These are phyloP conservation scores for Trogon melanurus DNA, from an alignment of 2,113 vertebrate genomes.

Conservation along the genomic window DNA sequence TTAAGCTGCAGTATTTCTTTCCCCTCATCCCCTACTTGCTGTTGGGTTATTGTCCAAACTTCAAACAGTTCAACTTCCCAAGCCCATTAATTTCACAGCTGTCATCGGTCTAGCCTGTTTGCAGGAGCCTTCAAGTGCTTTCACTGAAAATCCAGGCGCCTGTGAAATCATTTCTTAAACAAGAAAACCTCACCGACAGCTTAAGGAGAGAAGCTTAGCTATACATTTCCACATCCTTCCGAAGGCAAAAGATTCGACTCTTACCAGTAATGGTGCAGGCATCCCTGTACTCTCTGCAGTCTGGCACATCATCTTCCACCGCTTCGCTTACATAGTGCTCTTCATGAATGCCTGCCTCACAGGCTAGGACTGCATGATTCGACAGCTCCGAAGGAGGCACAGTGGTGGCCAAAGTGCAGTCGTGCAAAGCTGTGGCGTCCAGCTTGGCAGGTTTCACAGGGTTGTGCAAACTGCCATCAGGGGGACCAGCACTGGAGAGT, in stretches of 20 bases:
- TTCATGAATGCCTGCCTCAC: constrained; percentile 75
- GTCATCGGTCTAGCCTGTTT: not conserved
- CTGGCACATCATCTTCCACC: constrained; percentile 72
- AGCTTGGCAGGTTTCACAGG: constrained; percentile 95
- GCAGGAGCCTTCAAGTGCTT: not conserved
- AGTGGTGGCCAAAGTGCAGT: constrained; percentile 80
- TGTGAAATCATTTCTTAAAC: not conserved
- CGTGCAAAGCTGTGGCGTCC: constrained; percentile 87
- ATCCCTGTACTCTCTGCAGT: constrained; percentile 84
- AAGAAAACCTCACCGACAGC: not conserved
- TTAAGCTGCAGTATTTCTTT: not conserved
- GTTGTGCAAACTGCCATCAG: constrained; percentile 86
- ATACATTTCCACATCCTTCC: not conserved
- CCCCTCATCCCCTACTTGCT: not conserved
- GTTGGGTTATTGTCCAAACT: not conserved
- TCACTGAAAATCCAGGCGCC: not conserved
- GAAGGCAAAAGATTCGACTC: not conserved
- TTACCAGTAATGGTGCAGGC: constrained; percentile 97
- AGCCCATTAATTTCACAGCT: not conserved
- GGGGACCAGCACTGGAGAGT: constrained; percentile 67
- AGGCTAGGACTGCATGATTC: constrained; percentile 70
- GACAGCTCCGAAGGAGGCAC: constrained; percentile 68
- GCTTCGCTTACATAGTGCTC: constrained; percentile 91
- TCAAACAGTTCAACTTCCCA: not conserved
- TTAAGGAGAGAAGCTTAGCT: not conserved